Conservation (phyloP, 1,140 invertebrate genomes). For the Trachymyrmex septentrionalis region DNA sequence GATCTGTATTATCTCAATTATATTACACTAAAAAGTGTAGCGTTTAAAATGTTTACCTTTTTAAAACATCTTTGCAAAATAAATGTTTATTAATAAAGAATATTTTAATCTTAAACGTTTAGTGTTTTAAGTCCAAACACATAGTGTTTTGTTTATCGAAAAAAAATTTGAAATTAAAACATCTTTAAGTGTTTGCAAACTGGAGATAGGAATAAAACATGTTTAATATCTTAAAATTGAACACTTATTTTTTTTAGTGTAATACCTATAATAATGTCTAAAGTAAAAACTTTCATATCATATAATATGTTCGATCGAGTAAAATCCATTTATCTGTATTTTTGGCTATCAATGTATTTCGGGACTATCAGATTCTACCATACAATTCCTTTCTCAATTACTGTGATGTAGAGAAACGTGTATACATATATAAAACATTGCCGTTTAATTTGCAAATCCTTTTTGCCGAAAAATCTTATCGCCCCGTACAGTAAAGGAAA, state of each 20-base stretch:
- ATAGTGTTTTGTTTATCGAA: no score
- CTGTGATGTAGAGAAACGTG: slow-evolving; percentile 9
- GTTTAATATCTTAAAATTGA: no score
- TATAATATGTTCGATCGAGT: not conserved
- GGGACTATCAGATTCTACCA: not conserved
- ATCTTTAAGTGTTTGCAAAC: no score
- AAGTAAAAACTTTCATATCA: not conserved
- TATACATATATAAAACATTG: slow-evolving; percentile 1
- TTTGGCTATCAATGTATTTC: not conserved
- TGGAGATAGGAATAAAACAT: no score
- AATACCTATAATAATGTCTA: not conserved
- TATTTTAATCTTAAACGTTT: no score
- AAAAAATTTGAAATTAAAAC: no score
- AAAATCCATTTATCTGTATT: not conserved
- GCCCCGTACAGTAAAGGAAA: slow-evolving; percentile 46
- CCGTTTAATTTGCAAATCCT: slow-evolving; percentile 47
- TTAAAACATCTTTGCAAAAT: no score
- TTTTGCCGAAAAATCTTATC: slow-evolving; percentile 38
- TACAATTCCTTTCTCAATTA: slow-evolving; percentile 25
- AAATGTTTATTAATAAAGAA: no score
- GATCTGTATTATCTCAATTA: not conserved
- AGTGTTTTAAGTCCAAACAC: no score
- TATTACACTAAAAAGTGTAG: not conserved
- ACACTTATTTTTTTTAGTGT: no score
- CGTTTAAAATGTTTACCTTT: no score